phyloP scores from a whole-genome alignment of 2,797 vertebrate species.

The Sebastiscus tertius region DNA sequence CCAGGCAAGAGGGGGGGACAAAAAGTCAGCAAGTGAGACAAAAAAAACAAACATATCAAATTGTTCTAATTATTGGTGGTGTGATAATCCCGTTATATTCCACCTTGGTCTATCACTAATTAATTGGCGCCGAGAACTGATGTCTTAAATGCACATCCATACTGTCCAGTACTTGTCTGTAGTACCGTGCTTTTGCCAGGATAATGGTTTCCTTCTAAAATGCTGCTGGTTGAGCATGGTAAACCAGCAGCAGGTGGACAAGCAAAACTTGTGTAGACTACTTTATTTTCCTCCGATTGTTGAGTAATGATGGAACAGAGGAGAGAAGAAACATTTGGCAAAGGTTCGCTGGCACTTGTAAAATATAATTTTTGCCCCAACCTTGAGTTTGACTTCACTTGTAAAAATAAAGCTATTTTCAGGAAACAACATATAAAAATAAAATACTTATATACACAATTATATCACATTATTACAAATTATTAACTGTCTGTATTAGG shows the following conservation, averaged over 20 bases:
- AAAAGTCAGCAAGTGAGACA: not conserved
- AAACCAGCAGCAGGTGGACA: not conserved
- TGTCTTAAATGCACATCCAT: not conserved
- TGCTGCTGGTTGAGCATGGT: not conserved
- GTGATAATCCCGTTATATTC: not conserved
- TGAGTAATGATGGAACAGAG: not conserved
- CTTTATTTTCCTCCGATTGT: not conserved
- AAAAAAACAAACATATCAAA: not conserved
- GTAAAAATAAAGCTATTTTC: not conserved
- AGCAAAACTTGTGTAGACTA: not conserved
- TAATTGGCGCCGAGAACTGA: not conserved
- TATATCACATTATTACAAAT: not conserved
- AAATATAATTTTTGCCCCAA: too few relatives aligned
- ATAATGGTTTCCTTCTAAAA: not conserved
- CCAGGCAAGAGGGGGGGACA: constrained; percentile 21
- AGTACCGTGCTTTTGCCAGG: not conserved
- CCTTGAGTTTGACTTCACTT: not conserved
- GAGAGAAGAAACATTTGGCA: not conserved
- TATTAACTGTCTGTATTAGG: not conserved
- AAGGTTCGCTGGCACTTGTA: not conserved
- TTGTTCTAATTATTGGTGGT: not conserved
- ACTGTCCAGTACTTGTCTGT: not conserved
- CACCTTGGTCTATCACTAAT: not conserved
- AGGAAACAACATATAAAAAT: not conserved
- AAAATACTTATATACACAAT: not conserved